Percentiles rank a stretch among this genome's conserved stretches.
Evolutionary conservation across 2,888 invertebrate species (phyloP).

Genomic region (Callimorpha dominula): DNA sequence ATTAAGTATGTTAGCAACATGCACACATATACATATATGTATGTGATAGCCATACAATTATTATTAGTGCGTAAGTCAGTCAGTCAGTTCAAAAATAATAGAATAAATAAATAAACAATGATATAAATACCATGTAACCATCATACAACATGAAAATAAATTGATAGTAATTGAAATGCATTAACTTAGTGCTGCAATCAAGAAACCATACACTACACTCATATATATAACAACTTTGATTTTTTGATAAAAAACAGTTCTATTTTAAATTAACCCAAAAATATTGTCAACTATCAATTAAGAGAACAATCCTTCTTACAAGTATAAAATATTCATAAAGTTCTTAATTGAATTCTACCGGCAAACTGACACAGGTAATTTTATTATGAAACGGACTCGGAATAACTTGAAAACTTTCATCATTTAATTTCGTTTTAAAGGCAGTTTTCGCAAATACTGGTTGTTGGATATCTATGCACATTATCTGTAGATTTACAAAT

Average conservation of each 20-base stretch:
- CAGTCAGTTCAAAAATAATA: too few relatives aligned
- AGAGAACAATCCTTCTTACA: slow-evolving; percentile 45
- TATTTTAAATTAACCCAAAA: slow-evolving; percentile 6
- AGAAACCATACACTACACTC: too few relatives aligned
- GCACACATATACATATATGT: too few relatives aligned
- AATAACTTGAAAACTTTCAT: slow-evolving; percentile 72
- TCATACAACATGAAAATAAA: too few relatives aligned
- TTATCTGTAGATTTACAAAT: slow-evolving; percentile 25
- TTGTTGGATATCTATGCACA: slow-evolving; percentile 40
- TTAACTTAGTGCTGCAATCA: too few relatives aligned
- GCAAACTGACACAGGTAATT: slow-evolving; percentile 73
- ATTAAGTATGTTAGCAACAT: too few relatives aligned
- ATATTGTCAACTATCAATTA: slow-evolving; percentile 41
- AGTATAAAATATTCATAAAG: slow-evolving; percentile 66
- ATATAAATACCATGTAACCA: too few relatives aligned
- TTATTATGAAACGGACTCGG: slow-evolving; percentile 70
- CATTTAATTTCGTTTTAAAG: slow-evolving; percentile 71
- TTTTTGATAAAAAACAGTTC: background rate
- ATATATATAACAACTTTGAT: too few relatives aligned
- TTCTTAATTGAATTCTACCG: slow-evolving; percentile 71
- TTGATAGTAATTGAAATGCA: too few relatives aligned
- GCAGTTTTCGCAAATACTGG: slow-evolving; percentile 59
- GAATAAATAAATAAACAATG: too few relatives aligned
- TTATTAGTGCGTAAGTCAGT: too few relatives aligned
- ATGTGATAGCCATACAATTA: too few relatives aligned